These are phyloP conservation scores for Parotocinclus haroldoi DNA, from an alignment of 2,797 vertebrate genomes.

Conservation along the genomic window DNA sequence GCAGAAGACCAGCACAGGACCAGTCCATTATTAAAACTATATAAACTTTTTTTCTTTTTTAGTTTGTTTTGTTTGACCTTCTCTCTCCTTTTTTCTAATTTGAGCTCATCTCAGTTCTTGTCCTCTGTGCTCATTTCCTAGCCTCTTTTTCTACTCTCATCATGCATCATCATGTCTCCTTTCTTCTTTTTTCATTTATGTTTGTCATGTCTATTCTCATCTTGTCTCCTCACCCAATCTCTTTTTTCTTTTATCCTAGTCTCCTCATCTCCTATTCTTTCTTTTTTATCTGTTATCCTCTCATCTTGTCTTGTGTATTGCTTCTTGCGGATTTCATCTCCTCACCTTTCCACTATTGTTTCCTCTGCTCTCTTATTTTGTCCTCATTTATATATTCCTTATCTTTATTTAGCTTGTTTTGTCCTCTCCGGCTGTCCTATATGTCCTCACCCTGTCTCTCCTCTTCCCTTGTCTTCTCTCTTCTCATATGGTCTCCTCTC, in stretches of 20 bases:
- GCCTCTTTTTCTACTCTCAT: no score
- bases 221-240: neutral
- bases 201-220: neutral
- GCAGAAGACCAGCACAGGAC: no score
- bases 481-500: neutral
- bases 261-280: neutral
- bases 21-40: no score
- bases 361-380: no score
- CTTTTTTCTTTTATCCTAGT: neutral
- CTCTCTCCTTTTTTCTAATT: neutral
- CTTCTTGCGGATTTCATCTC: no score
- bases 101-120: neutral
- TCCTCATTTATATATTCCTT: no score
- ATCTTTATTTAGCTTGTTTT: no score
- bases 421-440: no score
- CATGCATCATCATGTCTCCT: neutral
- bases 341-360: no score
- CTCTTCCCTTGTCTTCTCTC: neutral
- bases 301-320: neutral
- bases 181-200: neutral
- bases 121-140: neutral
- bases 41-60: no score
- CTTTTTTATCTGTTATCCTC: neutral
- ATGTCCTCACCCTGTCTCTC: neutral
- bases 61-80: neutral